phyloP scores from a whole-genome alignment of 2,113 vertebrate species.

The Colistium nudipinnis region DNA sequence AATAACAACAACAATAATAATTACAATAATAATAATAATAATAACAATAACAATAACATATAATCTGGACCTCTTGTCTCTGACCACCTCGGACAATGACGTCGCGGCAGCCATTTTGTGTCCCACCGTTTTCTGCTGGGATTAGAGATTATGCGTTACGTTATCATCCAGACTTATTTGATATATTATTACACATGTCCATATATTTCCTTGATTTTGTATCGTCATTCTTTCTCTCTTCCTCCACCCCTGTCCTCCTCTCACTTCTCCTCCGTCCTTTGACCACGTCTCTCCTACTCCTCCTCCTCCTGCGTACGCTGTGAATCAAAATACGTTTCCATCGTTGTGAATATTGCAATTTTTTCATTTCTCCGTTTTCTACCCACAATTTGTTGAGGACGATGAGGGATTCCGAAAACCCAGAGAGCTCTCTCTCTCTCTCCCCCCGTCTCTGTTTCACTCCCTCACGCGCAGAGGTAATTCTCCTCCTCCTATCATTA shows the following conservation, averaged over 20 bases:
- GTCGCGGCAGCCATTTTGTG: conserved; percentile 57
- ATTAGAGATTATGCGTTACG: too few species aligned
- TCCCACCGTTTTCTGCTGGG: conserved; percentile 18
- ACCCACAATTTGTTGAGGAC: conserved; percentile 79
- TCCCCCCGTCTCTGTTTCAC: conserved; percentile 53
- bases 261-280: background rate
- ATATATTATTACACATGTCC: too few species aligned
- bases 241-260: background rate
- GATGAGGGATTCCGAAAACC: too few species aligned
- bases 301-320: conserved; percentile 38
- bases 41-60: too few species aligned
- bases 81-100: conserved; percentile 60
- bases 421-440: conserved; percentile 44
- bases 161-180: conserved; percentile 11
- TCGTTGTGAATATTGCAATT: conserved; percentile 68
- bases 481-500: conserved; percentile 66
- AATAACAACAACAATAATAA: too few species aligned
- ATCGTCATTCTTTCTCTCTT: background rate
- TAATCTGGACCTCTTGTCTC: too few species aligned
- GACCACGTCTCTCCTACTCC: background rate
- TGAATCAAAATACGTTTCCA: conserved; percentile 60
- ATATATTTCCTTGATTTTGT: background rate
- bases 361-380: conserved; percentile 74
- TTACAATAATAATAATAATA: too few species aligned
- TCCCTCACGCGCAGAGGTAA: conserved; percentile 73